These are phyloP conservation scores for Aramus guarauna DNA, from an alignment of 2,113 vertebrate genomes.

Conservation along the genomic window DNA sequence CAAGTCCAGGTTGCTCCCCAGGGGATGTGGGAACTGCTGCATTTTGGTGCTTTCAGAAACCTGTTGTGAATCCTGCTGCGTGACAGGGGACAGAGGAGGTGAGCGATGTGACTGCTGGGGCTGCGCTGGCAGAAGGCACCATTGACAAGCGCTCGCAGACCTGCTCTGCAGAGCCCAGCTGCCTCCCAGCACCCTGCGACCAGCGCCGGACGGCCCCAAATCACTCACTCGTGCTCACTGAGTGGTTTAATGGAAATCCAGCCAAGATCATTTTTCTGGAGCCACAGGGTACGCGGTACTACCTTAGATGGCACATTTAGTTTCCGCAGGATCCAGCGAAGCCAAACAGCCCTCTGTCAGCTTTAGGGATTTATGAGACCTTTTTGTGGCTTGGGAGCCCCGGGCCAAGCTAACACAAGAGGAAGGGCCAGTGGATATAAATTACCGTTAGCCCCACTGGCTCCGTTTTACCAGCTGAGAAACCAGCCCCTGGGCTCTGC, in stretches of 20 bases:
- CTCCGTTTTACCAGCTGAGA: neutral
- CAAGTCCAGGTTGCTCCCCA: too few relatives aligned
- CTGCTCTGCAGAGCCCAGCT: neutral
- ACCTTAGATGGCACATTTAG: neutral
- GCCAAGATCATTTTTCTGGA: neutral
- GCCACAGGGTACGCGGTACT: neutral
- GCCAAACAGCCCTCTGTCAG: neutral
- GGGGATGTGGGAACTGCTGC: neutral
- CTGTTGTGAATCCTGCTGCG: too few relatives aligned
- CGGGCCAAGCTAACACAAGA: neutral
- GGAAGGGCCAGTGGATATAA: neutral
- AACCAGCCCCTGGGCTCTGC: neutral
- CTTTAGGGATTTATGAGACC: neutral
- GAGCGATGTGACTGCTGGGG: rapidly evolving
- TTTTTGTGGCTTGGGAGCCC: neutral
- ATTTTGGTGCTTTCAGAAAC: neutral
- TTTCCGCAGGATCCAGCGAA: neutral
- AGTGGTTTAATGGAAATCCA: neutral
- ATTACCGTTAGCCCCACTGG: neutral
- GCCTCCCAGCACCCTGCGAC: neutral
- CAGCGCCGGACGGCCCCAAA: neutral
- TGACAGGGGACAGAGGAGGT: neutral
- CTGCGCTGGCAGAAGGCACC: neutral
- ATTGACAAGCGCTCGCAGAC: neutral
- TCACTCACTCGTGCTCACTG: neutral